phyloP scores from a whole-genome alignment of 2,113 vertebrate species.

The Phrynocephalus versicolor region DNA sequence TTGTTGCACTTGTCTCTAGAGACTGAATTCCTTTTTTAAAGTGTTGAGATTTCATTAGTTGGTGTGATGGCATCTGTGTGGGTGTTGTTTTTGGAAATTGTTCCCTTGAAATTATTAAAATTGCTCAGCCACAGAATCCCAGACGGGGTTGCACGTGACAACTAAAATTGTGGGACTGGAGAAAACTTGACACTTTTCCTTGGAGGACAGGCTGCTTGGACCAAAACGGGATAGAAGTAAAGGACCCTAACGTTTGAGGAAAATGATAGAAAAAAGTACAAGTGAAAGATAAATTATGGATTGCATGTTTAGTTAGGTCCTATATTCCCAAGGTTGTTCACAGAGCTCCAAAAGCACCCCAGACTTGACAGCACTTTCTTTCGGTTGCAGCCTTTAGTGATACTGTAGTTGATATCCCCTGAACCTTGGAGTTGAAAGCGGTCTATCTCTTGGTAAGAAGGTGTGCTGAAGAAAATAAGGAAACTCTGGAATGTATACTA shows the following conservation, averaged over 20 bases:
- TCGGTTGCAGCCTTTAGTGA: not conserved
- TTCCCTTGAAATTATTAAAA: not conserved
- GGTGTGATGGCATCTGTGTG: not conserved
- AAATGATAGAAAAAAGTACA: too few relatives aligned
- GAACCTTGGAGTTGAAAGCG: not conserved
- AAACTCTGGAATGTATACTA: not conserved
- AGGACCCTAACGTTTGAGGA: not conserved
- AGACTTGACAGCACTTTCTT: not conserved
- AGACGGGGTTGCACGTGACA: too few relatives aligned
- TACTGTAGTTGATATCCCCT: too few relatives aligned
- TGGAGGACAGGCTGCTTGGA: not conserved
- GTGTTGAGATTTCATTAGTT: not conserved
- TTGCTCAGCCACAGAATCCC: too few relatives aligned
- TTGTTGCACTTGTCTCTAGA: not conserved
- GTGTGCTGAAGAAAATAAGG: not conserved
- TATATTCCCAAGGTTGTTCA: not conserved
- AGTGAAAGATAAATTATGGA: too few relatives aligned
- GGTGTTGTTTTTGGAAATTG: not conserved
- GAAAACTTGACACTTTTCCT: not conserved
- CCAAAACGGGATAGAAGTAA: not conserved
- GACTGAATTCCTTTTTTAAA: not conserved
- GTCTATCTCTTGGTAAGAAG: not conserved
- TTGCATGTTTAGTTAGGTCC: not conserved
- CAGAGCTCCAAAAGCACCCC: not conserved
- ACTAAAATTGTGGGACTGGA: not conserved